Conservation (phyloP, 2,113 vertebrate genomes). For the Megaceryle torquata region DNA sequence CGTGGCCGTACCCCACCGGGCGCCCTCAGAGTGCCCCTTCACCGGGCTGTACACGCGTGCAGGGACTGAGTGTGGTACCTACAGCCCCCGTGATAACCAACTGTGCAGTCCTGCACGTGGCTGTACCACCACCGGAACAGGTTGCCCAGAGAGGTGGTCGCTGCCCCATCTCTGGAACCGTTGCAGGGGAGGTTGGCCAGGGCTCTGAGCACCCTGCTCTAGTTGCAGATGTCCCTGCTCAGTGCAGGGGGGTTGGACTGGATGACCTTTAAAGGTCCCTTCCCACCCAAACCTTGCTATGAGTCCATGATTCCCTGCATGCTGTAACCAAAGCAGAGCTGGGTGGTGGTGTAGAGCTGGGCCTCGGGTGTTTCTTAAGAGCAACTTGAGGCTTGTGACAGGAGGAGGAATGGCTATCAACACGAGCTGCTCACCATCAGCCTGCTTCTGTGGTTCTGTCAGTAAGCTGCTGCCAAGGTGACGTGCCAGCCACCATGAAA, state of each 20-base stretch:
- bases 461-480: rapidly evolving
- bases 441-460: rapidly evolving
- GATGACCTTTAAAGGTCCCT: neutral
- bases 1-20: rapidly evolving
- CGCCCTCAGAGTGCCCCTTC: neutral
- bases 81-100: rapidly evolving
- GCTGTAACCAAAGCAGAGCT: too few relatives aligned
- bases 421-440: rapidly evolving
- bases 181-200: neutral
- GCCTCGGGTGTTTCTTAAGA: neutral
- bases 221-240: neutral
- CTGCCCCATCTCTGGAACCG: neutral
- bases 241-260: neutral
- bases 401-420: neutral
- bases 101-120: rapidly evolving
- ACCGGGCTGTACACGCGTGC: rapidly evolving
- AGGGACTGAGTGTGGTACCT: neutral
- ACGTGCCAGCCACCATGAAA: rapidly evolving
- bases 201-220: neutral
- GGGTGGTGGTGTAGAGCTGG: neutral
- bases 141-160: neutral
- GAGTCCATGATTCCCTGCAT: neutral
- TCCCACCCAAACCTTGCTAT: neutral
- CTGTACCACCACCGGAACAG: neutral
- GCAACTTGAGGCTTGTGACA: rapidly evolving